phyloP scores from a whole-genome alignment of 1,140 invertebrate genomes.

The Neelides sp. region DNA sequence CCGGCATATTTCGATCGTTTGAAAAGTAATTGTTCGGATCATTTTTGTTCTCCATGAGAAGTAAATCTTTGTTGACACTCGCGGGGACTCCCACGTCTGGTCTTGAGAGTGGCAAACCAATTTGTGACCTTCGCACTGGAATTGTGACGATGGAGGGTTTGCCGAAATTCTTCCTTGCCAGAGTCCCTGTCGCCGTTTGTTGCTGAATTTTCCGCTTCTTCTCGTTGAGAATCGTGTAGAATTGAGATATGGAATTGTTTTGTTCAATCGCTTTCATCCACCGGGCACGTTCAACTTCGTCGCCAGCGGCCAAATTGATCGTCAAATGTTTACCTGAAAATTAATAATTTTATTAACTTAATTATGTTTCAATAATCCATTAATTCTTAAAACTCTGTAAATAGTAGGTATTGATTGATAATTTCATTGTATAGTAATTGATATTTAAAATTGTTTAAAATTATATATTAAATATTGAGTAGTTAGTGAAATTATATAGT shows the following conservation, averaged over 20 bases:
- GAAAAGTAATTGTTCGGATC: too few relatives aligned
- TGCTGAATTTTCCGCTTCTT: constrained; percentile 16
- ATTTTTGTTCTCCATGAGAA: too few relatives aligned
- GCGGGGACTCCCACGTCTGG: too few relatives aligned
- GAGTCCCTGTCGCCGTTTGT: neutral
- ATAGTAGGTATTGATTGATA: neutral
- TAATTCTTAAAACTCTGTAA: constrained; percentile 1
- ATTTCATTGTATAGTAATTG: neutral
- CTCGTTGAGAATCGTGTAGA: constrained; percentile 13
- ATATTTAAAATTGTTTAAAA: neutral
- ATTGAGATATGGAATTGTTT: constrained; percentile 21
- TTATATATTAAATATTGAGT: neutral
- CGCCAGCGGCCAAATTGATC: neutral
- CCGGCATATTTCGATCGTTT: too few relatives aligned
- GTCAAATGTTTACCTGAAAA: constrained; percentile 7
- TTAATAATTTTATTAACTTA: neutral
- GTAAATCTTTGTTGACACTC: too few relatives aligned
- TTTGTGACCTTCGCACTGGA: constrained; percentile 23
- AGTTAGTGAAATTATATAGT: too few relatives aligned
- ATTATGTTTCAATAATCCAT: constrained; percentile 5
- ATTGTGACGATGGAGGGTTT: neutral
- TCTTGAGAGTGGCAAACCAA: constrained; percentile 25
- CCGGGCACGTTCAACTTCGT: neutral
- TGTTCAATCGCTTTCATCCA: constrained; percentile 21
- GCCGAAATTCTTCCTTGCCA: neutral